Evolutionary conservation across 2,113 vertebrate genomes (phyloP).

Genomic region (Labrus mixtus): DNA sequence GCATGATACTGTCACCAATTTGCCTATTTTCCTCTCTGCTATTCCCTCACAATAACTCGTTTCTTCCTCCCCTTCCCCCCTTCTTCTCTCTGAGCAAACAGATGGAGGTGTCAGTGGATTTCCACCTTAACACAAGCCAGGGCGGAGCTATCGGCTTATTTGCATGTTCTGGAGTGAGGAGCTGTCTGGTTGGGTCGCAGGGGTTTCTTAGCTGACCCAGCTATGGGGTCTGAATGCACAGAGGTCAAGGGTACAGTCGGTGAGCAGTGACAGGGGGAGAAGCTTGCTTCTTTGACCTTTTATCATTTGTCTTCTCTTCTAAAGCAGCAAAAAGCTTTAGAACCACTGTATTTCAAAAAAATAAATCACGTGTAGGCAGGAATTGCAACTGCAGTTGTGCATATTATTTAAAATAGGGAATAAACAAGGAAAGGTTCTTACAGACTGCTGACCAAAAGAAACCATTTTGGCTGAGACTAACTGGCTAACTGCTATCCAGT

Average conservation of each 20-base stretch:
- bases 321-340: slow-evolving; percentile 18
- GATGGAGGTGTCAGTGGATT: slow-evolving; percentile 78
- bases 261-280: slow-evolving; percentile 49
- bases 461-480: no score
- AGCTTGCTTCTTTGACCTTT: slow-evolving; percentile 37
- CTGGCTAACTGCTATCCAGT: no score
- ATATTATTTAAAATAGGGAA: no score
- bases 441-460: no score
- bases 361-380: background rate
- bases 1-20: background rate
- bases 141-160: slow-evolving; percentile 64
- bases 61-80: slow-evolving; percentile 1
- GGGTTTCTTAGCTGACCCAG: slow-evolving; percentile 59
- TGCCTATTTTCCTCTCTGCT: background rate
- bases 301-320: slow-evolving; percentile 32
- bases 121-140: slow-evolving; percentile 55
- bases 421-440: no score
- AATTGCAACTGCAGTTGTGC: no score
- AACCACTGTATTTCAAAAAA: background rate
- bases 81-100: slow-evolving; percentile 57
- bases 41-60: slow-evolving; percentile 37
- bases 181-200: slow-evolving; percentile 66
- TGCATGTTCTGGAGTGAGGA: slow-evolving; percentile 65
- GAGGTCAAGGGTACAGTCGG: slow-evolving; percentile 74
- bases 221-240: slow-evolving; percentile 33